Percentiles rank a stretch among this genome's conserved stretches.
Conservation (phyloP, 2,113 vertebrate species). For the Rhinopomastus cyanomelas region DNA sequence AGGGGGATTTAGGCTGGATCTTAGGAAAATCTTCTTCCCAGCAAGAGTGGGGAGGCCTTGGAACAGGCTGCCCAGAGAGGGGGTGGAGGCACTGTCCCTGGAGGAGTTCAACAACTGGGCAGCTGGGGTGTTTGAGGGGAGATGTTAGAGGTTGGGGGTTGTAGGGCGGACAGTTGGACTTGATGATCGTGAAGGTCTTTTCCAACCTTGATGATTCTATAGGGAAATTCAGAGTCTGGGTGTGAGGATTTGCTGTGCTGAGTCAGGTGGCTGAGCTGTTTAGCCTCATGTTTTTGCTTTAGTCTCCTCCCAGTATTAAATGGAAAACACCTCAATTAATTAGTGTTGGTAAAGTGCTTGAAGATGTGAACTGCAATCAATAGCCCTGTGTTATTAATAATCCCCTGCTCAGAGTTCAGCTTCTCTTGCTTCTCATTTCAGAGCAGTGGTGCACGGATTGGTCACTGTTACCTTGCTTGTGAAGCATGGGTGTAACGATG, state of each 20-base stretch:
- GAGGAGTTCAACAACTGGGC: too few relatives aligned
- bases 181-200: too few relatives aligned
- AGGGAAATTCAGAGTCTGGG: neutral
- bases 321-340: constrained; percentile 39
- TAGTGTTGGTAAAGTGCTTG: neutral
- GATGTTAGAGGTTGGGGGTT: too few relatives aligned
- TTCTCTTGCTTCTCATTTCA: neutral
- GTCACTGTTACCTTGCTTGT: rapidly evolving
- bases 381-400: neutral
- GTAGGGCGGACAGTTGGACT: too few relatives aligned
- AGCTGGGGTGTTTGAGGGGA: too few relatives aligned
- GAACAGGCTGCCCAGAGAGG: too few relatives aligned
- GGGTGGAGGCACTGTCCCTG: too few relatives aligned
- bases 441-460: rapidly evolving
- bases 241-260: rapidly evolving
- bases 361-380: neutral
- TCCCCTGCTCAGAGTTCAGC: neutral
- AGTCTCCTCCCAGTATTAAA: neutral
- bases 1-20: too few relatives aligned
- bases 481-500: rapidly evolving
- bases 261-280: rapidly evolving
- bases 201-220: too few relatives aligned
- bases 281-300: neutral
- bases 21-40: too few relatives aligned
- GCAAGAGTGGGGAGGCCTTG: too few relatives aligned